These are phyloP conservation scores for Balanococcus diminutus DNA, from an alignment of 2,888 invertebrate species.

Conservation along the genomic window DNA sequence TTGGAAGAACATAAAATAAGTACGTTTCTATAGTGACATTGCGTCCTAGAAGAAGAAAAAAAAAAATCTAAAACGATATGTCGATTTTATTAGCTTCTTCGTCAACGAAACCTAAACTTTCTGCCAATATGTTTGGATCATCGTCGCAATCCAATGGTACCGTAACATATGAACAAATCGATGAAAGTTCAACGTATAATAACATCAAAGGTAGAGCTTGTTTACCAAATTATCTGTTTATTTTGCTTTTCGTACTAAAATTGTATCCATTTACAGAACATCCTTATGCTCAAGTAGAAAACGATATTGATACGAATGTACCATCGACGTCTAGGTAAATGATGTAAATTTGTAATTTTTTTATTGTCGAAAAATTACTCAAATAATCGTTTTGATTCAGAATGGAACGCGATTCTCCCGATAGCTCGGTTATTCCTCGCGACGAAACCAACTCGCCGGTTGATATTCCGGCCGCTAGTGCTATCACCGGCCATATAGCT, in stretches of 20 bases:
- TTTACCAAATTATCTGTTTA: neutral
- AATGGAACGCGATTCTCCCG: neutral
- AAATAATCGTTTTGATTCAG: neutral
- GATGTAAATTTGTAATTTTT: neutral
- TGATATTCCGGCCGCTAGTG: conserved; percentile 80
- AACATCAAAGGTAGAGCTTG: conserved; percentile 35
- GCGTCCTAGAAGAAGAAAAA: no score
- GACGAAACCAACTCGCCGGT: conserved; percentile 32
- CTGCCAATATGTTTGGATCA: conserved; percentile 30
- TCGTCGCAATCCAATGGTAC: conserved; percentile 55
- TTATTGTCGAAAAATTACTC: neutral
- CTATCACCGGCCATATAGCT: conserved; percentile 82
- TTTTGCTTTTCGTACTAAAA: neutral
- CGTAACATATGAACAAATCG: conserved; percentile 49
- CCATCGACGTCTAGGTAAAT: conserved; percentile 39
- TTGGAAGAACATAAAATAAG: conserved; percentile 68
- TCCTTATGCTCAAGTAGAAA: conserved; percentile 61
- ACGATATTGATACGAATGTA: conserved; percentile 32
- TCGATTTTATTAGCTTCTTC: neutral
- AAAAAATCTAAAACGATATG: neutral
- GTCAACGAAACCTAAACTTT: conserved; percentile 14
- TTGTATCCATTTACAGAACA: conserved; percentile 59
- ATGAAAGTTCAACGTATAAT: conserved; percentile 36
- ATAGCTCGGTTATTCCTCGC: neutral
- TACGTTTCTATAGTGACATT: neutral